Evolutionary conservation across 2,113 vertebrate genomes (phyloP), one percentile per base, ranked within the genome.

Genomic region (Corythornis vintsioides): DNA sequence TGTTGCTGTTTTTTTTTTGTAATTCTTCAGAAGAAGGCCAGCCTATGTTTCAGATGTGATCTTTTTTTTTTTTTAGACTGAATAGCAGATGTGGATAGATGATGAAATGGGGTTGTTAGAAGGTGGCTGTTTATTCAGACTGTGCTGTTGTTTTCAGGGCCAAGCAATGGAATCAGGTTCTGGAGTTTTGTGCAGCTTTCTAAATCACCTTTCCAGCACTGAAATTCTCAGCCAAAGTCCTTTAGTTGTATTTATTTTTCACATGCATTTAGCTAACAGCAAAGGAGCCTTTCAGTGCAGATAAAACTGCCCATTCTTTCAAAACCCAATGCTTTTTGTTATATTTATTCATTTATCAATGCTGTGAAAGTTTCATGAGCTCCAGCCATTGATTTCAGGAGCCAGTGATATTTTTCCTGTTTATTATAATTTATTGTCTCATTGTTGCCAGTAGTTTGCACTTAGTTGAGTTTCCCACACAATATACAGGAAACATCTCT

Each of bases 381-480:
- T 96, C 94, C 96, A 96, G 90, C 95, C 97, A 98, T 98, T 98
- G 97, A 98, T 97, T 98, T 97, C 94, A 83, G 97, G 74, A 96
- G 95, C 97, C 96, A 95, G 83, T 95, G 97, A 96, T 97, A 97
- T 98, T 98, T 98, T 98, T 98, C 98, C 98, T 98, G 98, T 98
- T 98, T 98, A 97, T 98, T 96, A 94, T 97, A 98, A 98, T 98
- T 97, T 98, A 98, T 98, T 98, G 98, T 98, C 97, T 97, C 96
- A 98, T 98, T 98, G 98, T 98, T 98, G 97, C 95, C 7, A 13
- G 96, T 90, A 93, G 91, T 96, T 97, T 97, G 97, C 97, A 94
- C 97, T 98, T 97, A 21, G 96, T 86, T 93, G 80, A 94, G 90
- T 98, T 98, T 98, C 98, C 98, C 98, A 98, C 98, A 97, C 97